These are phyloP conservation scores for Limnephilus marmoratus DNA, from an alignment of 2,888 invertebrate genomes.

Conservation along the genomic window DNA sequence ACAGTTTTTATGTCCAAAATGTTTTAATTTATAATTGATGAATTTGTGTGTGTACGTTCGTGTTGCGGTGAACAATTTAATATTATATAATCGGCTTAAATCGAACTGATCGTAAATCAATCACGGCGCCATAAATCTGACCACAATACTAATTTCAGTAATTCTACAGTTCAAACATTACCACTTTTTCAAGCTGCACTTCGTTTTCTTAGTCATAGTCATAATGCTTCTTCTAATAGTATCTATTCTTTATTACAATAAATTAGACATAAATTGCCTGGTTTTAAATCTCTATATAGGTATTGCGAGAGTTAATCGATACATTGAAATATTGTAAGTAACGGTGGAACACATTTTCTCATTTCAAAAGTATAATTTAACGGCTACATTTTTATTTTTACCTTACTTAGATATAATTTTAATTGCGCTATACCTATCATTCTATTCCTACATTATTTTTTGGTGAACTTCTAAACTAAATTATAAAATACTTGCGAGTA, in stretches of 20 bases:
- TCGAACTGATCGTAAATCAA: conserved; percentile 11
- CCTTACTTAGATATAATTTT: no score
- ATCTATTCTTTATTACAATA: not conserved
- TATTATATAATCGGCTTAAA: not conserved
- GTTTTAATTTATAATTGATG: not conserved
- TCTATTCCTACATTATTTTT: no score
- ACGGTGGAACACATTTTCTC: no score
- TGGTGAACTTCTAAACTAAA: no score
- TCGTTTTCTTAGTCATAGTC: not conserved
- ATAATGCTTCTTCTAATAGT: not conserved
- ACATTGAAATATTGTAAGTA: no score
- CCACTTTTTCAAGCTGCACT: not conserved
- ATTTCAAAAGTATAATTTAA: no score
- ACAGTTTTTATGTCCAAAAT: not conserved
- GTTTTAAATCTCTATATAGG: not conserved
- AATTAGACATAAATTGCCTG: not conserved
- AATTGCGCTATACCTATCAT: no score
- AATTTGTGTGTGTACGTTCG: not conserved
- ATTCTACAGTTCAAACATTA: not conserved
- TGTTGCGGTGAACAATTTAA: not conserved
- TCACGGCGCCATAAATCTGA: not conserved
- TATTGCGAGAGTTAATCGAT: no score
- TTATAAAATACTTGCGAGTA: no score
- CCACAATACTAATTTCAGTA: conserved; percentile 13
- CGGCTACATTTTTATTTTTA: no score